These are phyloP conservation scores for Microtus obscurus DNA, from an alignment of 2,797 vertebrate genomes.

Conservation along the genomic window DNA sequence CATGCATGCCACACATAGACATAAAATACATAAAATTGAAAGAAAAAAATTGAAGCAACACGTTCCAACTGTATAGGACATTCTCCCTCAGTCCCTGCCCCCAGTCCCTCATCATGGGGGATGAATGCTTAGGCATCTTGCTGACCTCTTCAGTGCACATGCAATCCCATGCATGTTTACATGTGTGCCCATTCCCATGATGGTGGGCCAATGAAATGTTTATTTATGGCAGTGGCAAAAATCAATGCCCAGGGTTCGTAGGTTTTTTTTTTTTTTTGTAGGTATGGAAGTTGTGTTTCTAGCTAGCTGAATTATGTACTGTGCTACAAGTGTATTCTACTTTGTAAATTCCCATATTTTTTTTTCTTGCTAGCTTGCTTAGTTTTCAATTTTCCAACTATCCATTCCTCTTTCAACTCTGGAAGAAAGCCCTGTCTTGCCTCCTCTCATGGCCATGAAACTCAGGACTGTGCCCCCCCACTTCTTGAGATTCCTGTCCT, in stretches of 20 bases:
- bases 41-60: not conserved
- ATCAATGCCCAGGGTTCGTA: not conserved
- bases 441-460: not conserved
- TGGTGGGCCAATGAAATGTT: not conserved
- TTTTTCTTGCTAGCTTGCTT: not conserved
- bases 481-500: not conserved
- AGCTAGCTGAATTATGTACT: not conserved
- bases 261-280: too few species aligned
- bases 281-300: not conserved
- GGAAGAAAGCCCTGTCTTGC: not conserved
- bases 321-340: not conserved
- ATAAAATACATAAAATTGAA: not conserved
- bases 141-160: not conserved
- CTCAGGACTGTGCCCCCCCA: not conserved
- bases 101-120: not conserved
- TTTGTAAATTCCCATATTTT: slow-evolving; percentile 9
- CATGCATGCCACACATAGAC: not conserved
- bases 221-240: slow-evolving; percentile 1
- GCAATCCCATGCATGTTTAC: not conserved
- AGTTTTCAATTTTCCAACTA: slow-evolving; percentile 1
- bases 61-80: not conserved
- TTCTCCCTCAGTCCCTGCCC: not conserved
- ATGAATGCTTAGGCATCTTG: not conserved
- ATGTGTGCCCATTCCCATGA: not conserved
- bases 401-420: not conserved